A percentile compares a stretch with the other conserved stretches of the same genome.
Evolutionary conservation across 2,113 vertebrate species (phyloP).

Genomic region (Neomonachus schauinslandi): DNA sequence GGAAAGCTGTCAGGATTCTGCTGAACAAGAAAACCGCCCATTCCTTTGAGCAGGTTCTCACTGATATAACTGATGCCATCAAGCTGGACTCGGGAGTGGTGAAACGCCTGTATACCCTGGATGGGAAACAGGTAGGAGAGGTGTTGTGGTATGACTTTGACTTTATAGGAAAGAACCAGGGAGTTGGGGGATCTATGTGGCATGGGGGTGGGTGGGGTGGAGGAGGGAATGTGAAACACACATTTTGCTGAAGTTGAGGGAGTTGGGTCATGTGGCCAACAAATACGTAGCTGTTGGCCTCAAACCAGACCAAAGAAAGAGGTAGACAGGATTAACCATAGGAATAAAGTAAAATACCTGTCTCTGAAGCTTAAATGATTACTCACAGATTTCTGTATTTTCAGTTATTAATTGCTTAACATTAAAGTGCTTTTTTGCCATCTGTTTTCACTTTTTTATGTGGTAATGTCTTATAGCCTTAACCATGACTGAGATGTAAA

Average conservation of each 20-base stretch:
- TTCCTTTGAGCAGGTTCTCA: slow-evolving; percentile 98
- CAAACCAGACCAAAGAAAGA: background rate
- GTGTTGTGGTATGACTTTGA: fast-evolving
- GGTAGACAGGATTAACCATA: background rate
- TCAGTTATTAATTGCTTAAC: background rate
- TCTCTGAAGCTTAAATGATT: background rate
- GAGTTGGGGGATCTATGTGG: background rate
- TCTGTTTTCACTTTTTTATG: background rate
- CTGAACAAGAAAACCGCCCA: slow-evolving; percentile 99
- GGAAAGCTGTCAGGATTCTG: slow-evolving; percentile 96
- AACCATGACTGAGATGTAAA: background rate
- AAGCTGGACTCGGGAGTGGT: slow-evolving; percentile 97
- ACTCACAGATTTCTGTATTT: background rate
- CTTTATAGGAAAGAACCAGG: background rate
- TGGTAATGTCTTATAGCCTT: background rate
- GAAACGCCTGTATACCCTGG: slow-evolving; percentile 96
- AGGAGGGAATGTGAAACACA: background rate
- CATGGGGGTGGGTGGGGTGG: fast-evolving
- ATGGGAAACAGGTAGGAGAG: slow-evolving; percentile 95
- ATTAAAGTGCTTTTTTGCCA: background rate
- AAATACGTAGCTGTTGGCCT: background rate
- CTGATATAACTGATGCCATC: slow-evolving; percentile 97
- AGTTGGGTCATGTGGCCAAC: background rate
- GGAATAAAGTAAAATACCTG: background rate
- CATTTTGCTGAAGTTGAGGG: background rate